Conservation (phyloP, 2,113 vertebrate species). For the Oostethus manadensis region DNA sequence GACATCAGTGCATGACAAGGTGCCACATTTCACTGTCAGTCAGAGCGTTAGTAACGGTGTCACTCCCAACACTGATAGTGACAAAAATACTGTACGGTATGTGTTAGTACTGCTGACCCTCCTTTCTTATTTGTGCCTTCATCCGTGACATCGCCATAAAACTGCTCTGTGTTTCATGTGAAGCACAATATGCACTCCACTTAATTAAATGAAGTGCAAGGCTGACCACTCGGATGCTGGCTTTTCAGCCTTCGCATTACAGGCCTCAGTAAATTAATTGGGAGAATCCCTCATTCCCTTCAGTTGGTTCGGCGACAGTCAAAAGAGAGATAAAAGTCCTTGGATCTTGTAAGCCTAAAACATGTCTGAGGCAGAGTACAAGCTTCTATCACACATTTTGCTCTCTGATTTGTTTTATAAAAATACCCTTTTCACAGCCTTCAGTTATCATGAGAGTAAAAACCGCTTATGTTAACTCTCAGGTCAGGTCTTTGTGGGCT, state of each 20-base stretch:
- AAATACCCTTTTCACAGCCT: slow-evolving; percentile 16
- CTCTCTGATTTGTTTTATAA: slow-evolving; percentile 32
- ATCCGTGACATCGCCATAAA: slow-evolving; percentile 32
- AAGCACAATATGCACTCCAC: slow-evolving; percentile 38
- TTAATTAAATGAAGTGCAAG: slow-evolving; percentile 57
- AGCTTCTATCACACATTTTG: slow-evolving; percentile 29
- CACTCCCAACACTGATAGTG: too few relatives aligned
- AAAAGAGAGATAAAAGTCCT: slow-evolving; percentile 48
- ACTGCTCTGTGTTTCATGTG: slow-evolving; percentile 8
- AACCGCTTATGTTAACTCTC: slow-evolving; percentile 19
- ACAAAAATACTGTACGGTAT: too few relatives aligned
- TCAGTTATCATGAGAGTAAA: slow-evolving; percentile 22
- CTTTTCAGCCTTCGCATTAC: slow-evolving; percentile 52
- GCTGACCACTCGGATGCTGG: slow-evolving; percentile 35
- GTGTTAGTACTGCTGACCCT: slow-evolving; percentile 2
- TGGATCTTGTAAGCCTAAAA: slow-evolving; percentile 38
- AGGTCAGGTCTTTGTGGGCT: slow-evolving; percentile 6
- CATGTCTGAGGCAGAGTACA: slow-evolving; percentile 29
- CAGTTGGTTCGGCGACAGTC: slow-evolving; percentile 46
- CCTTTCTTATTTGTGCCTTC: slow-evolving; percentile 5
- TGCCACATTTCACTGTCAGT: too few relatives aligned
- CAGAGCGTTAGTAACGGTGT: too few relatives aligned
- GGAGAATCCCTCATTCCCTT: slow-evolving; percentile 56
- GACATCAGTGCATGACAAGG: too few relatives aligned
- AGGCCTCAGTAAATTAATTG: slow-evolving; percentile 57